phyloP scores from a whole-genome alignment of 2,797 vertebrate genomes.

The Notoglanidium macrostoma region DNA sequence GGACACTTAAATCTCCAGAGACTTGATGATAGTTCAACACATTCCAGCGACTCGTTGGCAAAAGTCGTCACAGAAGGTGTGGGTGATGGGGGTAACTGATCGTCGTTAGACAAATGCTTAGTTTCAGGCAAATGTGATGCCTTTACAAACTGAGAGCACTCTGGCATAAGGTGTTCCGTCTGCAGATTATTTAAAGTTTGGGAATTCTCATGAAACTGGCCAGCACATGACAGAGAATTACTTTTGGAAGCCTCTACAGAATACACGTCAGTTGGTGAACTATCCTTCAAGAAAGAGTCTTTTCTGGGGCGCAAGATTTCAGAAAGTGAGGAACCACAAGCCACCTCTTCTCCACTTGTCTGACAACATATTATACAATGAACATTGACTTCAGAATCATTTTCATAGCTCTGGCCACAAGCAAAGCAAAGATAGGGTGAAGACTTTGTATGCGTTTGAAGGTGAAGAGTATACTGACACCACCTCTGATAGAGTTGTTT shows the following conservation, averaged over 20 bases:
- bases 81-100: not conserved
- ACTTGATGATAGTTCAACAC: not conserved
- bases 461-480: conserved; percentile 63
- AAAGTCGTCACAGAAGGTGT: not conserved
- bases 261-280: not conserved
- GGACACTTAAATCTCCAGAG: conserved; percentile 41
- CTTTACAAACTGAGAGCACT: not conserved
- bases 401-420: conserved; percentile 58
- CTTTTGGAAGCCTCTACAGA: not conserved
- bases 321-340: conserved; percentile 46
- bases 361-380: conserved; percentile 60
- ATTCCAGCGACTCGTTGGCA: not conserved
- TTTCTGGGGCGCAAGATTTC: not conserved
- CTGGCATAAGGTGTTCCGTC: not conserved
- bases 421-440: conserved; percentile 45
- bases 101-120: not conserved
- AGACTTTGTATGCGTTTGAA: conserved; percentile 54
- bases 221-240: not conserved
- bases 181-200: not conserved
- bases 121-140: not conserved
- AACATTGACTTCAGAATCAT: conserved; percentile 22
- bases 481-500: conserved; percentile 53
- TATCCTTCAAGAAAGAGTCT: not conserved
- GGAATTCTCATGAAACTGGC: not conserved
- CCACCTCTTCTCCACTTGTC: conserved; percentile 55